Evolutionary conservation across 2,888 invertebrate genomes (phyloP).

Genomic region (Arge pagana): DNA sequence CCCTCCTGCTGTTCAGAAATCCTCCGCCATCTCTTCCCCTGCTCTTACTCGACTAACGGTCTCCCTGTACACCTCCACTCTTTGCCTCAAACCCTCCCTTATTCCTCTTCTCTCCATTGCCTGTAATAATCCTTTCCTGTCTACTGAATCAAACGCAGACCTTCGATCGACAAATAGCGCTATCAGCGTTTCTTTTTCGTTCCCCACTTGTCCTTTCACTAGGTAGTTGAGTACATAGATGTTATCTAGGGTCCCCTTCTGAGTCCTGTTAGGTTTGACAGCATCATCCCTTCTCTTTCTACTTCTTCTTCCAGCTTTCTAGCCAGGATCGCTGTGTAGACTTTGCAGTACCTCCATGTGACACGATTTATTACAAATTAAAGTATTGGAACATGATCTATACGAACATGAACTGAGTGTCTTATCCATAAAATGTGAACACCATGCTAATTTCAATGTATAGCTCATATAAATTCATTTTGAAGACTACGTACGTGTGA

Average conservation of each 20-base stretch:
- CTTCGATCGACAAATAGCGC: slow-evolving; percentile 6
- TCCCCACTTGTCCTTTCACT: neutral
- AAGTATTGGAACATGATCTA: too few species aligned
- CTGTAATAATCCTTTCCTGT: slow-evolving; percentile 3
- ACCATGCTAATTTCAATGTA: too few species aligned
- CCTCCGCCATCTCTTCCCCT: neutral
- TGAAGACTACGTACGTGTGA: too few species aligned
- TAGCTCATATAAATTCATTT: too few species aligned
- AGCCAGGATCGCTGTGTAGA: neutral
- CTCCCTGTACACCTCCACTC: neutral
- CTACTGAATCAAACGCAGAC: slow-evolving; percentile 15
- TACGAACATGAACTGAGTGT: too few species aligned
- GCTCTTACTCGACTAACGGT: neutral
- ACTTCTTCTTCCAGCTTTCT: neutral
- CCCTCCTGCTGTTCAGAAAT: slow-evolving; percentile 1
- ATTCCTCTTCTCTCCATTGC: neutral
- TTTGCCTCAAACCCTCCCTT: neutral
- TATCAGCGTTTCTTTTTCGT: neutral
- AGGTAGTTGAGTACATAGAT: slow-evolving; percentile 4
- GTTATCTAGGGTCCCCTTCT: slow-evolving; percentile 11
- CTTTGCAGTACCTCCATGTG: too few species aligned
- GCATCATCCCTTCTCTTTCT: slow-evolving; percentile 3
- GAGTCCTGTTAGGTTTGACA: neutral
- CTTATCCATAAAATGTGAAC: too few species aligned
- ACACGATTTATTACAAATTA: too few species aligned